phyloP scores from a whole-genome alignment of 2,888 invertebrate species.

The Cepaea hortensis region DNA sequence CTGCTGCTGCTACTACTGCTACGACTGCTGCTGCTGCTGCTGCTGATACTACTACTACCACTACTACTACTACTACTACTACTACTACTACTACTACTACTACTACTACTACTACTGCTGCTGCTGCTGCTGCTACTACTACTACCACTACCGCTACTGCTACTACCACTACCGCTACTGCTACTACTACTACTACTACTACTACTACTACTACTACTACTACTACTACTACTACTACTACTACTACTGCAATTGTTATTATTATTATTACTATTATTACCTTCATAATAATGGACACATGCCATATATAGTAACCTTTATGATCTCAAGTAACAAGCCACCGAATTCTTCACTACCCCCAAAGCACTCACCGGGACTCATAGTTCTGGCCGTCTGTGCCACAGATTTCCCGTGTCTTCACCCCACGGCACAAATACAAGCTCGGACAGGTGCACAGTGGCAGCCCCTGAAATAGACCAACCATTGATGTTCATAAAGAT shows the following conservation, averaged over 20 bases:
- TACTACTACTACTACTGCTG: neutral
- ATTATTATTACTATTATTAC: neutral
- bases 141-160: neutral
- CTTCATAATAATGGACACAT: neutral
- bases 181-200: slow-evolving; percentile 4
- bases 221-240: slow-evolving; percentile 3
- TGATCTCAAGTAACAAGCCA: neutral
- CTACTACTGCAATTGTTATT: neutral
- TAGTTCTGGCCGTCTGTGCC: slow-evolving; percentile 69
- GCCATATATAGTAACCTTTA: neutral
- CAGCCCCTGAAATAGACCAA: slow-evolving; percentile 61
- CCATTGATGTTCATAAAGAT: neutral
- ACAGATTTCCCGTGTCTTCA: slow-evolving; percentile 62
- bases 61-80: neutral
- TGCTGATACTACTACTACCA: neutral
- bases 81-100: slow-evolving; percentile 3
- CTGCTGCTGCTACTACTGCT: neutral
- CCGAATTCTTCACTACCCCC: neutral
- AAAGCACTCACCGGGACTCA: slow-evolving; percentile 52
- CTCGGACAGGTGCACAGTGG: slow-evolving; percentile 73
- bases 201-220: slow-evolving; percentile 3
- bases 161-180: neutral
- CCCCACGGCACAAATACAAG: slow-evolving; percentile 63
- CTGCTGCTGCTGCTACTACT: neutral
- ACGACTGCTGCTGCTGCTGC: neutral